Percentiles rank a stretch among this genome's conserved stretches.
Evolutionary conservation across 2,113 vertebrate species (phyloP).

Genomic region (Percopsis transmontana): DNA sequence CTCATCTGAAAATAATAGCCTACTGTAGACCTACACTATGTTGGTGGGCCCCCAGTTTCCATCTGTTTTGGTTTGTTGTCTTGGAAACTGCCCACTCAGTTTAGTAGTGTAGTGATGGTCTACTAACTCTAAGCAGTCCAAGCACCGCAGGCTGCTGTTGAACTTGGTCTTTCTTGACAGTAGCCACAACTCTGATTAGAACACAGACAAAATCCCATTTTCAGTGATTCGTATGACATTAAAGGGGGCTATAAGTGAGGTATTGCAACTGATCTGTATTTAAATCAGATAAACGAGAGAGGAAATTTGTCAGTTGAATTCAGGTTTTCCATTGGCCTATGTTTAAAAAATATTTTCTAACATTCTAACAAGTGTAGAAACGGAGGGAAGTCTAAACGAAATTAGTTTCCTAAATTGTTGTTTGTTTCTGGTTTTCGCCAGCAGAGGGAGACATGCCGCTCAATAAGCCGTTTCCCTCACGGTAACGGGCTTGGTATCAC

Average conservation of each 20-base stretch:
- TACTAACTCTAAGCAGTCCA: constrained; percentile 5
- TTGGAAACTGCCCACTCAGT: constrained; percentile 39
- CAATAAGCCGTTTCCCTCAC: too few species aligned
- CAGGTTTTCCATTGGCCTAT: background rate
- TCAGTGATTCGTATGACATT: constrained; percentile 11
- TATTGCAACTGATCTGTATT: background rate
- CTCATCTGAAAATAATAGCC: constrained; percentile 36
- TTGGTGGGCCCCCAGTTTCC: constrained; percentile 23
- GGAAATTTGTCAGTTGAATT: background rate
- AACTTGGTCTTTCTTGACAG: constrained; percentile 4
- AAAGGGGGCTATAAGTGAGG: background rate
- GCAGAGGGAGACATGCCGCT: constrained; percentile 68
- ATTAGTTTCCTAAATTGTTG: too few species aligned
- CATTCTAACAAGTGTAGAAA: too few species aligned
- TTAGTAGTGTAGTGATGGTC: constrained; percentile 7
- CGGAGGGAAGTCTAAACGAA: too few species aligned
- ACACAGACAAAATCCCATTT: background rate
- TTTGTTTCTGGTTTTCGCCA: constrained; percentile 19
- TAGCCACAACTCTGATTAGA: constrained; percentile 3
- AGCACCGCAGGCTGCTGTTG: background rate
- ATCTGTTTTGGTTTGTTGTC: constrained; percentile 54
- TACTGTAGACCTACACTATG: background rate
- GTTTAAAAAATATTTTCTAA: too few species aligned
- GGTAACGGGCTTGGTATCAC: background rate
- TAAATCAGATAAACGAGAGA: background rate